phyloP scores from a whole-genome alignment of 2,113 vertebrate genomes.

The Melospiza georgiana region DNA sequence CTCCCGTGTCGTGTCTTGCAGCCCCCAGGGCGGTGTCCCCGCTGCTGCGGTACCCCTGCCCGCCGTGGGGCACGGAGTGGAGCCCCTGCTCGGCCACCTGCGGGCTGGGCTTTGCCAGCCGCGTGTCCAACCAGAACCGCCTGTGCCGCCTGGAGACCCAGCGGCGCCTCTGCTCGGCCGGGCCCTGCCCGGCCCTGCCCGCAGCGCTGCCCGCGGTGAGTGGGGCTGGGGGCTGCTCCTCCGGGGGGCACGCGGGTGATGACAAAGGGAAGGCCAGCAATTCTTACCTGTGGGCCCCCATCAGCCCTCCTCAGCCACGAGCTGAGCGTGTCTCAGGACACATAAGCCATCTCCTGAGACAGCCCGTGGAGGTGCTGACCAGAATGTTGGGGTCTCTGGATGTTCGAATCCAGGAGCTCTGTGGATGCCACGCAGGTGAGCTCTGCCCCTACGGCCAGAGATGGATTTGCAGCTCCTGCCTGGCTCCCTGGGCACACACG shows the following conservation, averaged over 20 bases:
- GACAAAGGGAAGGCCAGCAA: background rate
- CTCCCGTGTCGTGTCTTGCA: background rate
- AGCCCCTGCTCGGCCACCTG: constrained; percentile 88
- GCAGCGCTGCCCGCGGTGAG: background rate
- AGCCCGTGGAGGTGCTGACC: background rate
- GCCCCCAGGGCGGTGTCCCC: background rate
- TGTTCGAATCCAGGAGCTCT: background rate
- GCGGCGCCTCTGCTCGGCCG: constrained; percentile 79
- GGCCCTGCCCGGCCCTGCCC: constrained; percentile 72
- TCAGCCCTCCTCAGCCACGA: background rate
- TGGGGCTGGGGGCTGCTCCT: background rate
- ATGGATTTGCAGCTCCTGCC: background rate
- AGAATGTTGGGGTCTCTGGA: background rate
- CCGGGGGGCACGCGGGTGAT: background rate
- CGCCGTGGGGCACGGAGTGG: constrained; percentile 85
- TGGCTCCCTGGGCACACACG: background rate
- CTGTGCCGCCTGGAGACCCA: constrained; percentile 87
- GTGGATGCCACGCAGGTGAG: background rate
- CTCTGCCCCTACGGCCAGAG: background rate
- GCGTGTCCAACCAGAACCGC: constrained; percentile 88
- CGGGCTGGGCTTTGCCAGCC: constrained; percentile 84
- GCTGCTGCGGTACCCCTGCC: constrained; percentile 42
- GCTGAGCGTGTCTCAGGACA: background rate
- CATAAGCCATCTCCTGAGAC: background rate
- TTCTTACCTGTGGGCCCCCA: background rate